A percentile compares a stretch with the other conserved stretches of the same genome.
phyloP scores from a whole-genome alignment of 2,888 invertebrate genomes.

The Trisateles emortualis region DNA sequence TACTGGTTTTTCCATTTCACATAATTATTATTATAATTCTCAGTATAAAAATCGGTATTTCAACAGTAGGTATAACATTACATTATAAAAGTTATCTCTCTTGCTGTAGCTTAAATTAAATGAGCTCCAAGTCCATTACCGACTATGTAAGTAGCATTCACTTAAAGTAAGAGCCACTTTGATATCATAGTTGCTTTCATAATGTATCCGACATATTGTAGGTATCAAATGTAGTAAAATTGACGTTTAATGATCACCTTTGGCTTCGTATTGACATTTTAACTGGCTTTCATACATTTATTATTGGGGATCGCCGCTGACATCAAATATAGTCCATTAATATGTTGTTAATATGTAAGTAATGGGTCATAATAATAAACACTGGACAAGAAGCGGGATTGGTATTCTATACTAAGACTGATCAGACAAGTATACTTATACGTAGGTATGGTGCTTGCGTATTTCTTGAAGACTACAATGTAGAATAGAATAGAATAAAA shows the following conservation, averaged over 20 bases:
- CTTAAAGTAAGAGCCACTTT: slow-evolving; percentile 76
- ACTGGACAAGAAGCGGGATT: neutral
- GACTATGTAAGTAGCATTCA: slow-evolving; percentile 67
- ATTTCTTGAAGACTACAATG: too few species aligned
- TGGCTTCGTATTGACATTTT: slow-evolving; percentile 15
- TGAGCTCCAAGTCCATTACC: slow-evolving; percentile 59
- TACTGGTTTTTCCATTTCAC: too few species aligned
- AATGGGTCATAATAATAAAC: slow-evolving; percentile 11
- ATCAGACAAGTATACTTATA: too few species aligned
- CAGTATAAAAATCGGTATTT: neutral
- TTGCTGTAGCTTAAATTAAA: slow-evolving; percentile 63
- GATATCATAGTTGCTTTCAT: slow-evolving; percentile 63
- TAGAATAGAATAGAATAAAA: too few species aligned
- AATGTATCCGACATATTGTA: slow-evolving; percentile 50
- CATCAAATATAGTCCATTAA: slow-evolving; percentile 37
- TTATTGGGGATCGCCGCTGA: slow-evolving; percentile 20
- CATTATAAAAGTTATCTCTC: slow-evolving; percentile 47
- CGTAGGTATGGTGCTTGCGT: too few species aligned
- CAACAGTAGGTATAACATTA: slow-evolving; percentile 33
- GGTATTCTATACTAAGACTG: too few species aligned
- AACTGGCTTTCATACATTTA: slow-evolving; percentile 19
- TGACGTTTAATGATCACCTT: slow-evolving; percentile 54
- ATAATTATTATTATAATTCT: too few species aligned
- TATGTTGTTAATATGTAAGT: slow-evolving; percentile 21
- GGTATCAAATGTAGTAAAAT: slow-evolving; percentile 58